Base-by-base conservation (phyloP, 2,797 vertebrate genomes). In the Coccyzus lansbergi region DNA sequence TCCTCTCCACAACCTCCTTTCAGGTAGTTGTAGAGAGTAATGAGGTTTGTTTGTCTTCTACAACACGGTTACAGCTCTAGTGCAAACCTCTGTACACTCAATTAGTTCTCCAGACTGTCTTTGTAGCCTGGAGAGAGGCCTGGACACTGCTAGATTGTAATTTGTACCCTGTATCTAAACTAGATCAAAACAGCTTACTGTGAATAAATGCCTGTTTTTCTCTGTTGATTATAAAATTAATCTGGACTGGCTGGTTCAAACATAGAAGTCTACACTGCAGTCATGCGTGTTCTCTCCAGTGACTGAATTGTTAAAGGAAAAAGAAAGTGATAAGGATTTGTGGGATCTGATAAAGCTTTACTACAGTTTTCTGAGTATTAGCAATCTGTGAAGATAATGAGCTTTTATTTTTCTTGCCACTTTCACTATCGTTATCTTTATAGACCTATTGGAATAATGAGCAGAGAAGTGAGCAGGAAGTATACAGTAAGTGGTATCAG, bases 381-480 rank as follows among this genome's bases (percentile, higher is more conserved):
- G 4, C 34, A 81, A 40, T 55, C 72, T 53, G n/a, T 78, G 46
- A 85, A 85, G 26, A 65, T 75, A 92, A 83, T 20, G n/a, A 92
- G 16, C 15, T 87, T 87, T 89, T 87, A 63, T 87, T 89, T 95
- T 92, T 44, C 49, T 58, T 91, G 8, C 28, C 40, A 68, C 44
- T 83, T 87, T 76, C 3, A 0, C 38, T 77, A n/a, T 64, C 85
- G 46, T 64, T 92, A 24, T 83, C 36, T 68, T 77, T 83, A 77
- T 70, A 91, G 75, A 59, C 52, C 22, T 70, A 29, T 52, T 87
- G 60, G 49, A 65, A 91, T 71, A 93, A 92, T n/a, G 29, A 89
- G 29, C 53, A 87, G 42, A 34, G 18, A 60, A 58, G n/a, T 38
- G 62, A 93, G 71, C 6, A 88, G 67, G 46, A 92, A 89, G 10